Evolutionary conservation across 2,113 vertebrate species (phyloP).

Genomic region (Hystrix brachyura): DNA sequence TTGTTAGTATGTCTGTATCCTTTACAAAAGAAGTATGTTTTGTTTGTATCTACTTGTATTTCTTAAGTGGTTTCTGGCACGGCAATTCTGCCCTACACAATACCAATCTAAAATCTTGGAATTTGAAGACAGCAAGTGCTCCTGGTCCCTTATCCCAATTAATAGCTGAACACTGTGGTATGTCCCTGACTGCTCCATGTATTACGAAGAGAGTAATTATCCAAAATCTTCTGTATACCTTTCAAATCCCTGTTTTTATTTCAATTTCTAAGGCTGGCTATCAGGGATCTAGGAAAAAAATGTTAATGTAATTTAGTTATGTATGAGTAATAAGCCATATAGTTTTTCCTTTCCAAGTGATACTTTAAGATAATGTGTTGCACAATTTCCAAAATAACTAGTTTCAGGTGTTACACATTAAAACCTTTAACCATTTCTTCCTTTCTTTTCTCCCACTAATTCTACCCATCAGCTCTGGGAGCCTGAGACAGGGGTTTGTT

Average conservation of each 20-base stretch:
- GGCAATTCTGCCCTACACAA: neutral
- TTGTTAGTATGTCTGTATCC: neutral
- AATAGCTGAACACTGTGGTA: neutral
- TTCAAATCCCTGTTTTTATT: neutral
- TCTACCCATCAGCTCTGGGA: neutral
- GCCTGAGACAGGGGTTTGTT: neutral
- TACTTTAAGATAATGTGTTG: neutral
- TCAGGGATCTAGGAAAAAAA: neutral
- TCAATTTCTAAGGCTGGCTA: neutral
- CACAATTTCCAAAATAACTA: slow-evolving; percentile 32
- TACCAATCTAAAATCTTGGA: neutral
- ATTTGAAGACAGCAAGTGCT: neutral
- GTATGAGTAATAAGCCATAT: slow-evolving; percentile 19
- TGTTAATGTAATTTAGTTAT: neutral
- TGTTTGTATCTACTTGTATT: neutral
- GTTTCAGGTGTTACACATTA: neutral
- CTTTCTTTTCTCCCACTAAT: neutral
- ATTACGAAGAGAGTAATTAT: neutral
- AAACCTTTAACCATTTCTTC: neutral
- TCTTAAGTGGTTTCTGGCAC: neutral
- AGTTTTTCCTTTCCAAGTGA: neutral
- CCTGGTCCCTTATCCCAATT: neutral
- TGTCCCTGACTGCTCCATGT: neutral
- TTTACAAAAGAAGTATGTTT: neutral
- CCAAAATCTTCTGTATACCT: neutral